A percentile compares a stretch with the other conserved stretches of the same genome.
Evolutionary conservation across 1,140 invertebrate genomes (phyloP).

Genomic region (Lordiphosa mommai): DNA sequence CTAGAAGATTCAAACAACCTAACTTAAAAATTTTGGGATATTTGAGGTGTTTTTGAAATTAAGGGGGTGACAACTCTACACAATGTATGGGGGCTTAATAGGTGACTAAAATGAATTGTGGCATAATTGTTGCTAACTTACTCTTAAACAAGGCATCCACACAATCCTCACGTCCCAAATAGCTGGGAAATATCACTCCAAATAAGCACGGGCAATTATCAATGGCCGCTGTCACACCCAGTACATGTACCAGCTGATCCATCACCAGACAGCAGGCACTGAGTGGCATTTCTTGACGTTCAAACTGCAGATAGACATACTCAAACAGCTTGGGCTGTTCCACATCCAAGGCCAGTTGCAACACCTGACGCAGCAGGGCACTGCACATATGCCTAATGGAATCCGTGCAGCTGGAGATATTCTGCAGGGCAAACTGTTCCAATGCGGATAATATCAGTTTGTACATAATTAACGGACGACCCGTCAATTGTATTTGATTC

Average conservation of each 20-base stretch:
- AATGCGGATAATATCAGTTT: slow-evolving; percentile 19
- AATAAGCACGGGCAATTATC: slow-evolving; percentile 48
- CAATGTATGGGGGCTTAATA: too few relatives aligned
- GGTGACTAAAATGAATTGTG: too few relatives aligned
- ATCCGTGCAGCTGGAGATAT: slow-evolving; percentile 79
- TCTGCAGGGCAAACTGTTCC: slow-evolving; percentile 80
- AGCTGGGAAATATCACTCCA: slow-evolving; percentile 34
- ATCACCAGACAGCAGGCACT: slow-evolving; percentile 46
- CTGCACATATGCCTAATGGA: slow-evolving; percentile 81
- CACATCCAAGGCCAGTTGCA: slow-evolving; percentile 9
- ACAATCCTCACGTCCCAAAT: slow-evolving; percentile 53
- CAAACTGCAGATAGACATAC: slow-evolving; percentile 28
- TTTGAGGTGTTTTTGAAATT: too few relatives aligned
- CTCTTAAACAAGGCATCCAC: slow-evolving; percentile 60
- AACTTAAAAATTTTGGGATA: too few relatives aligned
- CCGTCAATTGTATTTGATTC: not conserved
- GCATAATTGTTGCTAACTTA: too few relatives aligned
- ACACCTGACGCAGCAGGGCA: slow-evolving; percentile 67
- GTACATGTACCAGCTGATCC: slow-evolving; percentile 35
- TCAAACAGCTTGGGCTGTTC: slow-evolving; percentile 2
- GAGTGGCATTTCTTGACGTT: slow-evolving; percentile 17
- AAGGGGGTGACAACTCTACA: too few relatives aligned
- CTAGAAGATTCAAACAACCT: too few relatives aligned
- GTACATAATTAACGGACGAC: not conserved
- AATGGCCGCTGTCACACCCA: slow-evolving; percentile 43